These are phyloP conservation scores for Hydropsyche betteni DNA, from an alignment of 2,888 invertebrate genomes.

Conservation along the genomic window DNA sequence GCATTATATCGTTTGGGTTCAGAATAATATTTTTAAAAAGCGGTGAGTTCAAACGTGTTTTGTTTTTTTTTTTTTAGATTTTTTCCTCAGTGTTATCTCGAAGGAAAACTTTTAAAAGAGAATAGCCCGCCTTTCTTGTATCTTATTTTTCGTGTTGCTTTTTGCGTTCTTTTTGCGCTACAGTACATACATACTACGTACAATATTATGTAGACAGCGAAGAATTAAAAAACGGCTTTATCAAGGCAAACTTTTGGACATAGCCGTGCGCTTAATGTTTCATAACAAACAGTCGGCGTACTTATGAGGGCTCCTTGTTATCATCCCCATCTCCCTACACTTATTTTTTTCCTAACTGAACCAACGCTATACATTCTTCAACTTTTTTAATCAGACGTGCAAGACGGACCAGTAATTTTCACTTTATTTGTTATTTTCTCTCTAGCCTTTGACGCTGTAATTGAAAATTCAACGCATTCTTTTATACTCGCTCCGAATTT, in stretches of 20 bases:
- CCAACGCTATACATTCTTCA: constrained; percentile 8
- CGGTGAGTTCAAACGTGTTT: not conserved
- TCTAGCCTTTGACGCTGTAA: constrained; percentile 10
- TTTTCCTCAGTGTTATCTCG: not conserved
- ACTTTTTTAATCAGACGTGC: constrained; percentile 19
- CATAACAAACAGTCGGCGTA: constrained; percentile 35
- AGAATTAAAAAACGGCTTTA: constrained; percentile 34
- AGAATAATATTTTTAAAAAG: not conserved
- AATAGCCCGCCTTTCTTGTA: not conserved
- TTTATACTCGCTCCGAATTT: not conserved
- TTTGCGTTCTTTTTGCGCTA: not conserved
- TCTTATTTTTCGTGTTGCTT: not conserved
- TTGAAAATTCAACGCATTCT: constrained; percentile 23
- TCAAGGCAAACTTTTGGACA: constrained; percentile 22
- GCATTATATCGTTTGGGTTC: not conserved
- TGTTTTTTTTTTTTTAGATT: not conserved
- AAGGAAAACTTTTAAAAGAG: constrained; percentile 8
- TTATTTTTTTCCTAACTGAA: not conserved
- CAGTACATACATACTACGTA: not conserved
- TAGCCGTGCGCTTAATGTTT: constrained; percentile 35
- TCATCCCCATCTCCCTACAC: not conserved
- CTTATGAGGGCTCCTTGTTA: constrained; percentile 18
- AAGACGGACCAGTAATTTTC: constrained; percentile 1
- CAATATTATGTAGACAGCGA: not conserved
- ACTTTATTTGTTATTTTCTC: constrained; percentile 18